These are phyloP conservation scores for Hucho hucho DNA, from an alignment of 2,113 vertebrate genomes.

Conservation along the genomic window DNA sequence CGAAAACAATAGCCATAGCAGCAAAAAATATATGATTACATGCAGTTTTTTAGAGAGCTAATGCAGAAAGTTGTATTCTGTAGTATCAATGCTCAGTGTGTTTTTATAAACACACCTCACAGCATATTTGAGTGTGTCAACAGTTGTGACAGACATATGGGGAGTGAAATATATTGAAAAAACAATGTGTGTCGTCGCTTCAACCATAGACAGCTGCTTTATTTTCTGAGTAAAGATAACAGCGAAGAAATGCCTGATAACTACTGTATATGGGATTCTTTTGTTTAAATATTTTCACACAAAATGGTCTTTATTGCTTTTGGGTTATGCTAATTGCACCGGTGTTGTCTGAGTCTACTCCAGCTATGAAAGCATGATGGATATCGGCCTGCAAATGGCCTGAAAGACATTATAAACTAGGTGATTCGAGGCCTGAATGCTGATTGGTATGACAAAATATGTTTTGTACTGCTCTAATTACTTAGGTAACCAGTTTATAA, in stretches of 20 bases:
- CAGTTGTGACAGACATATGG: conserved; percentile 66
- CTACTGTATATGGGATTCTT: background rate
- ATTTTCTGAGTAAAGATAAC: conserved; percentile 14
- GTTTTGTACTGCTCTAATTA: too few relatives aligned
- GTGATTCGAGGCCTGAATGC: too few relatives aligned
- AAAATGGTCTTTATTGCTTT: background rate
- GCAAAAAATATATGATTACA: too few relatives aligned
- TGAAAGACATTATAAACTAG: background rate
- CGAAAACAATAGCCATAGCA: background rate
- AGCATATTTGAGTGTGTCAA: conserved; percentile 32
- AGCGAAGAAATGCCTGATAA: background rate
- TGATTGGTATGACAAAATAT: too few relatives aligned
- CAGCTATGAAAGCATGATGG: background rate
- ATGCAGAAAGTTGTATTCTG: background rate
- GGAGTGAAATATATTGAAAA: conserved; percentile 41
- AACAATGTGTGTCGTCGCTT: conserved; percentile 54
- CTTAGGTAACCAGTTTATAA: too few relatives aligned
- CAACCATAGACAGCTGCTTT: conserved; percentile 65
- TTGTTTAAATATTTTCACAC: background rate
- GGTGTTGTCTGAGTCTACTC: background rate
- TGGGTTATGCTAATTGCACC: background rate
- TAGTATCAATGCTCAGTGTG: background rate
- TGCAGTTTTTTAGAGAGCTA: too few relatives aligned
- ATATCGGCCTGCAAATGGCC: background rate
- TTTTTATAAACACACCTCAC: too few relatives aligned